A percentile compares a stretch with the other conserved stretches of the same genome.
These are phyloP conservation scores for Percopsis omiscomaycus DNA, from an alignment of 2,797 vertebrate species.

Conservation along the genomic window DNA sequence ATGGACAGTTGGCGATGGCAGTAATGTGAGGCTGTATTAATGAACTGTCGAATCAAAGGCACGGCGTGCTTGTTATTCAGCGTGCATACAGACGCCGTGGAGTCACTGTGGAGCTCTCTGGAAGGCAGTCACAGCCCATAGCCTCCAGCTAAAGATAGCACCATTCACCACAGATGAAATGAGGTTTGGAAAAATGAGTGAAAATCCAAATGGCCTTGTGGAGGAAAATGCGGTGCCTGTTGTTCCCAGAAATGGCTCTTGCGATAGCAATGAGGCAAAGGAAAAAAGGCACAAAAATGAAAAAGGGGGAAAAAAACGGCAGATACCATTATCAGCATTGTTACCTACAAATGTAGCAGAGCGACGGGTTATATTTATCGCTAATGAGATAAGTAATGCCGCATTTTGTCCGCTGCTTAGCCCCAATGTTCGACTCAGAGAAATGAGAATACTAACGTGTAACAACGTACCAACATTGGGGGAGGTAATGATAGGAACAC, in stretches of 20 bases:
- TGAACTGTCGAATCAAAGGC: conserved; percentile 53
- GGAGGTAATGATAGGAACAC: background rate
- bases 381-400: conserved; percentile 68
- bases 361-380: conserved; percentile 57
- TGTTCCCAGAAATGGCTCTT: conserved; percentile 61
- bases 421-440: conserved; percentile 35
- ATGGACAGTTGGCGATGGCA: conserved; percentile 36
- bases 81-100: conserved; percentile 19
- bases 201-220: conserved; percentile 67
- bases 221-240: conserved; percentile 56
- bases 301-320: conserved; percentile 26
- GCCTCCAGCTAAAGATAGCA: conserved; percentile 68
- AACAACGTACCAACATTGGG: conserved; percentile 32
- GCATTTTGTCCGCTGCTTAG: conserved; percentile 53
- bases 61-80: conserved; percentile 45
- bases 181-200: conserved; percentile 55
- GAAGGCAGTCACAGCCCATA: conserved; percentile 42
- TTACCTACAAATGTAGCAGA: conserved; percentile 56
- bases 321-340: conserved; percentile 44
- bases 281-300: conserved; percentile 25
- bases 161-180: conserved; percentile 67
- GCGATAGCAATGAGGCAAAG: conserved; percentile 30
- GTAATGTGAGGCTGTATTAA: conserved; percentile 43
- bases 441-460: conserved; percentile 42
- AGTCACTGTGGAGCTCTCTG: conserved; percentile 27